Evolutionary conservation across 2,888 invertebrate species (phyloP), one percentile per base, ranked within the genome.

Genomic region (Drosophila mimetica): DNA sequence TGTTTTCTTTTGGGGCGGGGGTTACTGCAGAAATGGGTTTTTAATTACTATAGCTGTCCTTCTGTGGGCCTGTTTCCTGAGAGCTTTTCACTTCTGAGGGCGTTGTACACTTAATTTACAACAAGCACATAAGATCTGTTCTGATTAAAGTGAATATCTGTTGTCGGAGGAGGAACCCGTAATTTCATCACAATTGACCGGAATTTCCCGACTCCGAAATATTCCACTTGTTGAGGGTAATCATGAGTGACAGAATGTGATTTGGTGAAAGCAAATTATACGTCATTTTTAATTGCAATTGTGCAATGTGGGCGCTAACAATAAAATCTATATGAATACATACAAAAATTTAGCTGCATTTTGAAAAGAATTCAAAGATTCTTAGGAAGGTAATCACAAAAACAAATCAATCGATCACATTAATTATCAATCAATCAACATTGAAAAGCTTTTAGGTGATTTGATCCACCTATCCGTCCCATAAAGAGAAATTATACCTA

Each of bases 11-110:
- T n/a, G 5, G 20, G 11, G 28, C 18, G 32, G 22, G 41, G 32
- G 30, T 75, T 74, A 63, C 73, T 79, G 37, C 64, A 42, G 50
- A 74, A 77, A 85, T 79, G 64, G 47, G 28, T 55, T 76, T 82
- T 82, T 82, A 82, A 81, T 82, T 85, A 75, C 60, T 46, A 64
- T 65, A 71, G 69, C 52, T 50, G 54, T 69, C 46, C 64, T 53
- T 53, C 61, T 69, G 74, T 30, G 46, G 7, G 18, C 13, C 11
- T 30, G 6, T 46, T 46, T 46, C 18, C 14, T 1, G 25, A 4
- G 42, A 64, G 52, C 57, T 44, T 28, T 22, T 9, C 30, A 48
- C 48, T 30, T 39, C 14, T 36, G 32, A 59, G 58, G 73, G 78
- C 73, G 61, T 77, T 71, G 71, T 53, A 34, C 48, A 42, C 47